These are phyloP conservation scores for Cataglyphis altisquamis DNA, from an alignment of 2,888 invertebrate genomes.

Conservation along the genomic window DNA sequence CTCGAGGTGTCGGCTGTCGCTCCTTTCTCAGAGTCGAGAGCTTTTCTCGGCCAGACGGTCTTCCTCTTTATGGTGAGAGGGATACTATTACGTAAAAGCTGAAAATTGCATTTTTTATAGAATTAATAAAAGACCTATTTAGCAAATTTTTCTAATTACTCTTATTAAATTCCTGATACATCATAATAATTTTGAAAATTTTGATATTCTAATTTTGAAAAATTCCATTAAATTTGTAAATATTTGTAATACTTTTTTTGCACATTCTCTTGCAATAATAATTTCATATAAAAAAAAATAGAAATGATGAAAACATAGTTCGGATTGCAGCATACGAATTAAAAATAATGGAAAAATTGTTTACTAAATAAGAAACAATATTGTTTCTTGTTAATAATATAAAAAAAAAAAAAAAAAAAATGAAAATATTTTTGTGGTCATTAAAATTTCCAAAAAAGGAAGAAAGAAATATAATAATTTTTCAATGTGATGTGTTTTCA, in stretches of 20 bases:
- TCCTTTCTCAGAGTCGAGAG: constrained; percentile 11
- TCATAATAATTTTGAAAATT: background rate
- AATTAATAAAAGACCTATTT: background rate
- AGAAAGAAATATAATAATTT: background rate
- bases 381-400: constrained; percentile 8
- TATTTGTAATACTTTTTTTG: background rate
- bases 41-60: constrained; percentile 10
- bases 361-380: background rate
- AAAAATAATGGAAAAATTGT: constrained; percentile 20
- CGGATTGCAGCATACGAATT: background rate
- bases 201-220: background rate
- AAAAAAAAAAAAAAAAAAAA: background rate
- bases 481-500: background rate
- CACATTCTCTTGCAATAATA: background rate
- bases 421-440: background rate
- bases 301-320: background rate
- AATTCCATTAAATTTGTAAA: background rate
- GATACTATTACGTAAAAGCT: background rate
- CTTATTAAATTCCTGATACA: background rate
- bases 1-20: constrained; percentile 28
- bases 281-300: background rate
- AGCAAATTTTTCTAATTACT: background rate
- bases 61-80: background rate
- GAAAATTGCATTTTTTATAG: background rate
- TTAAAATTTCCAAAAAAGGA: background rate